Conservation (phyloP, 2,888 invertebrate species). For the Euproctis similis region DNA sequence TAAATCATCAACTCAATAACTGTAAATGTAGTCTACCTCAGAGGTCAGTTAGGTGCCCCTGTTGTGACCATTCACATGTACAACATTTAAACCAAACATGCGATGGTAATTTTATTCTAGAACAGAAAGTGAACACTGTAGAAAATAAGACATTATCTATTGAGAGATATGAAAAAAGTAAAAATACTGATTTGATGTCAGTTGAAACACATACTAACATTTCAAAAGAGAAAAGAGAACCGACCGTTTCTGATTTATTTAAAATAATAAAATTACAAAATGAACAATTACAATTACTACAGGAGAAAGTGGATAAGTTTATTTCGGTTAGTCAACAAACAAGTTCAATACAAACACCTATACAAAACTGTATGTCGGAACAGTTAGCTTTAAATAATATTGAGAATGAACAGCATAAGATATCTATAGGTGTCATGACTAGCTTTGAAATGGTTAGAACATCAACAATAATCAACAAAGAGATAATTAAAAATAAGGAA, state of each 20-base stretch:
- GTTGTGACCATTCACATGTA: slow-evolving; percentile 16
- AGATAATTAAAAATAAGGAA: slow-evolving; percentile 41
- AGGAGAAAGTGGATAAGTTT: slow-evolving; percentile 79
- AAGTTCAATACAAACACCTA: slow-evolving; percentile 19
- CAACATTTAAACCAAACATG: slow-evolving; percentile 17
- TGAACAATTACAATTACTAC: slow-evolving; percentile 78
- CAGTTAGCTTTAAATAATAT: slow-evolving; percentile 44
- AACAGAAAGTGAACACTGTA: slow-evolving; percentile 40
- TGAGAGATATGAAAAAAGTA: slow-evolving; percentile 49
- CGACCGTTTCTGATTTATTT: slow-evolving; percentile 76
- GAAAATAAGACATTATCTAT: slow-evolving; percentile 56
- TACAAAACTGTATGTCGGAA: slow-evolving; percentile 41
- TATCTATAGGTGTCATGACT: slow-evolving; percentile 83
- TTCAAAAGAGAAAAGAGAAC: slow-evolving; percentile 60
- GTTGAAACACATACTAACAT: slow-evolving; percentile 45
- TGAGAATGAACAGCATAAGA: slow-evolving; percentile 65
- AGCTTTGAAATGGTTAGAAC: slow-evolving; percentile 79
- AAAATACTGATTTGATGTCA: slow-evolving; percentile 34
- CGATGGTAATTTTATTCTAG: no score
- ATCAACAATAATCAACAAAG: slow-evolving; percentile 64
- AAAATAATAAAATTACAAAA: slow-evolving; percentile 81
- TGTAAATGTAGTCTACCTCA: slow-evolving; percentile 19
- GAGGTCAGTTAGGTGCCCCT: slow-evolving; percentile 16
- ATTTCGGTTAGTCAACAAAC: slow-evolving; percentile 38
- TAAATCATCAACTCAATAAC: slow-evolving; percentile 6